phyloP scores from a whole-genome alignment of 2,888 invertebrate species.

The Cheilosia scutellata region DNA sequence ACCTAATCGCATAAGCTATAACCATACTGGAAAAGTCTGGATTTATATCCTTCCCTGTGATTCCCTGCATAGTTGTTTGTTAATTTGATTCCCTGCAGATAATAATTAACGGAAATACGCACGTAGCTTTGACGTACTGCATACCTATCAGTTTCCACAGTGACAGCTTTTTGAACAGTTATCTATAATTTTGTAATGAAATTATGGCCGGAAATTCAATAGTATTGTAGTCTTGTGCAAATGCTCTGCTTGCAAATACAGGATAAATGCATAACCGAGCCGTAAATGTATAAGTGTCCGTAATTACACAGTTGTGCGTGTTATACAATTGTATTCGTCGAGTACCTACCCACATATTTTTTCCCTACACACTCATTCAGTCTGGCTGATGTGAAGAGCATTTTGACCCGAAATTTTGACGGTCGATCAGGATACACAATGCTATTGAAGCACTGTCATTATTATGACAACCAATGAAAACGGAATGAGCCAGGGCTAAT shows the following conservation, averaged over 20 bases:
- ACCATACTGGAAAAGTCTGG: no score
- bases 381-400: no score
- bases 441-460: not conserved
- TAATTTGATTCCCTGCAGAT: slow-evolving; percentile 38
- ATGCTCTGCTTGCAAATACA: slow-evolving; percentile 19
- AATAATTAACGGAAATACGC: slow-evolving; percentile 31
- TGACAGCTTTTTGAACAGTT: slow-evolving; percentile 41
- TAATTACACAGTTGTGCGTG: no score
- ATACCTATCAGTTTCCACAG: no score
- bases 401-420: no score
- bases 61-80: not conserved
- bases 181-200: slow-evolving; percentile 45
- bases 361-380: no score
- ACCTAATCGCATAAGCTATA: no score
- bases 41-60: no score
- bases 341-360: no score
- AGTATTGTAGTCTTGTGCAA: slow-evolving; percentile 58
- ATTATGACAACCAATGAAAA: slow-evolving; percentile 16
- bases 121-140: no score
- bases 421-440: no score
- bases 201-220: slow-evolving; percentile 58
- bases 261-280: slow-evolving; percentile 1
- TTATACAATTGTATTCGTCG: no score
- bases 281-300: not conserved
- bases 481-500: slow-evolving; percentile 34